Percentiles rank a stretch among this genome's conserved stretches.
Evolutionary conservation across 2,888 invertebrate genomes (phyloP).

Genomic region (Theretra japonica): DNA sequence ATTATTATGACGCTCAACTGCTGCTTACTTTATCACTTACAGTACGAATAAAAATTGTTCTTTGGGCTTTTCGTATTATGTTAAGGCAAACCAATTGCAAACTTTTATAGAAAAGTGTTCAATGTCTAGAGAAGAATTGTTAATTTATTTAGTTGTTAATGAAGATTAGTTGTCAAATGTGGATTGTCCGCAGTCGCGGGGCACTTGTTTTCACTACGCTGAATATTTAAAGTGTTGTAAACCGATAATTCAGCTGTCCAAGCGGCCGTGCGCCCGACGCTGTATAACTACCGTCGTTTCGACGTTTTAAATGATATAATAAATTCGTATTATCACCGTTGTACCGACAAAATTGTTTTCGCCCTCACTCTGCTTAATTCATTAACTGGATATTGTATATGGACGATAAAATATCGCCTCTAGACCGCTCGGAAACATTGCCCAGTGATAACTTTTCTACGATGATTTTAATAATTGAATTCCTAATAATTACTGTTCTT

Average conservation of each 20-base stretch:
- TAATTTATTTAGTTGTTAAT: background rate
- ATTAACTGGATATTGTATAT: slow-evolving; percentile 70
- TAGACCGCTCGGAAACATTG: slow-evolving; percentile 23
- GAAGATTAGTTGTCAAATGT: slow-evolving; percentile 7
- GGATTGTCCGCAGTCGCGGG: background rate
- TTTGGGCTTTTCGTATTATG: background rate
- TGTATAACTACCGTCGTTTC: slow-evolving; percentile 62
- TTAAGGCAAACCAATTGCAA: background rate
- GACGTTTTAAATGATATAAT: slow-evolving; percentile 79
- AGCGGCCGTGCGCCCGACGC: slow-evolving; percentile 47
- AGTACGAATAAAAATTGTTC: background rate
- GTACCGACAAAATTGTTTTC: slow-evolving; percentile 76
- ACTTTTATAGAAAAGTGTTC: background rate
- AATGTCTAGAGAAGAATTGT: background rate
- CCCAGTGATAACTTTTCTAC: slow-evolving; percentile 25
- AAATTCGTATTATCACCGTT: slow-evolving; percentile 76
- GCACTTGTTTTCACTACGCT: slow-evolving; percentile 16
- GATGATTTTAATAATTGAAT: slow-evolving; percentile 10
- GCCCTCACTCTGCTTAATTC: slow-evolving; percentile 68
- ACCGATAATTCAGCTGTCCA: slow-evolving; percentile 34
- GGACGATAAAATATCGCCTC: slow-evolving; percentile 51
- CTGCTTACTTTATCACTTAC: background rate
- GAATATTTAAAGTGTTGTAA: slow-evolving; percentile 29
- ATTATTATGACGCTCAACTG: background rate
- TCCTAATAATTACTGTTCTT: background rate